Percentiles rank a stretch among this genome's conserved stretches.
Conservation (phyloP, 2,888 invertebrate species). For the Callyntrura sp. region DNA sequence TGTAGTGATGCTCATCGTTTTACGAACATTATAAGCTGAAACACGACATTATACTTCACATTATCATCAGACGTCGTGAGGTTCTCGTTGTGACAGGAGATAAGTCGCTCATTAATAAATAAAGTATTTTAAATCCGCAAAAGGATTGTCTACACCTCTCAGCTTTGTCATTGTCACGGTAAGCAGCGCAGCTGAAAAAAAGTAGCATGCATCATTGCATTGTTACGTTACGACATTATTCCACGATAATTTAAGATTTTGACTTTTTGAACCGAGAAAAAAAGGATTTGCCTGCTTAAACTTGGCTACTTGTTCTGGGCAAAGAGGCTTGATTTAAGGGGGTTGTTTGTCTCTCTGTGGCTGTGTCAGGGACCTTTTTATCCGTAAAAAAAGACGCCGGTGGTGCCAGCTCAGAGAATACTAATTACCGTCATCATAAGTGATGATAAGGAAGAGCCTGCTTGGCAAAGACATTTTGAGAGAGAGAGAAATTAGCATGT, state of each 20-base stretch:
- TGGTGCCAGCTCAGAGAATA: no score
- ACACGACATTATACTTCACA: no score
- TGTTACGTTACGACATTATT: no score
- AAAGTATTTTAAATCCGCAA: not conserved
- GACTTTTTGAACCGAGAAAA: not conserved
- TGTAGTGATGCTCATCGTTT: no score
- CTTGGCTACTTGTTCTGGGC: no score
- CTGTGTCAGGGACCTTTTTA: not conserved
- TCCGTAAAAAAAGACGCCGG: not conserved
- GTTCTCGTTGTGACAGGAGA: not conserved
- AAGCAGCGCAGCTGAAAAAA: no score
- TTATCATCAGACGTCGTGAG: no score
- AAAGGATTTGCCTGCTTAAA: not conserved
- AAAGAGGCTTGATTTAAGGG: not conserved
- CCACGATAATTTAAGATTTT: no score
- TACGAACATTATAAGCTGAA: no score
- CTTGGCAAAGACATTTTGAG: not conserved
- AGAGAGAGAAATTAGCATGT: conserved; percentile 38
- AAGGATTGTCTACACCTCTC: conserved; percentile 5
- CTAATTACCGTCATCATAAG: conserved; percentile 61
- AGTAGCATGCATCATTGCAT: no score
- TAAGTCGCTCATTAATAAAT: conserved; percentile 8
- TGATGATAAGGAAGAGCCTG: no score
- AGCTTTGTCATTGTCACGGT: conserved; percentile 8
- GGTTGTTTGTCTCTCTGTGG: no score